These are phyloP conservation scores for Lasioglossum lativentre DNA, from an alignment of 2,888 invertebrate species.

Conservation along the genomic window DNA sequence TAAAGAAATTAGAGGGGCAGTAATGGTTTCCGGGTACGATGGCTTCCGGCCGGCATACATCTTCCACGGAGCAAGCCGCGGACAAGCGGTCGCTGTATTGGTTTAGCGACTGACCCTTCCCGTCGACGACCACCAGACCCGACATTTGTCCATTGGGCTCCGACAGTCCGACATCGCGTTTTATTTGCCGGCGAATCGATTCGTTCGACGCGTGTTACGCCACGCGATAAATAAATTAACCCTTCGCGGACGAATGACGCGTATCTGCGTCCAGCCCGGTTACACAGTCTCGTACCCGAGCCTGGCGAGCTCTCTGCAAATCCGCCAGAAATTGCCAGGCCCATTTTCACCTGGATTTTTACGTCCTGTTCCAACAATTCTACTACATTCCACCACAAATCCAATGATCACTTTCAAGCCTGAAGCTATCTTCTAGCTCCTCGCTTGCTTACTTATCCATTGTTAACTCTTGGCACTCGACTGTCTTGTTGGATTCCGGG, in stretches of 20 bases:
- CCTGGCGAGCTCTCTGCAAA: neutral
- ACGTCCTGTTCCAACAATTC: neutral
- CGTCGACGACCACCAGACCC: constrained; percentile 68
- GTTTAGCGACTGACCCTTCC: constrained; percentile 74
- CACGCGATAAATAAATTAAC: constrained; percentile 13
- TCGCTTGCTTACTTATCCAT: neutral
- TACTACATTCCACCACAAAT: neutral
- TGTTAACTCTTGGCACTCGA: neutral
- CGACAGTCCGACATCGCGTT: constrained; percentile 16
- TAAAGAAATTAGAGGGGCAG: constrained; percentile 84
- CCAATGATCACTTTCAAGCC: neutral
- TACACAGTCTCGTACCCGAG: neutral
- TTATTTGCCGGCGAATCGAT: constrained; percentile 14
- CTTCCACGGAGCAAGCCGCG: constrained; percentile 76
- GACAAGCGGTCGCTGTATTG: constrained; percentile 65
- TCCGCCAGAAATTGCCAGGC: neutral
- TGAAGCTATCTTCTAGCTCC: neutral
- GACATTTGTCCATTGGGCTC: constrained; percentile 71
- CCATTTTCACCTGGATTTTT: neutral
- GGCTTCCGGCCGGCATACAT: constrained; percentile 83
- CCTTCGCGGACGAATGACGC: constrained; percentile 7
- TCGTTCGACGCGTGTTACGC: constrained; percentile 11
- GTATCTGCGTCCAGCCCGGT: constrained; percentile 2
- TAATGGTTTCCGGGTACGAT: constrained; percentile 83
- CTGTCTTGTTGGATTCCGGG: too few species aligned